phyloP scores from a whole-genome alignment of 2,888 invertebrate genomes.

The Lutraria lutraria region DNA sequence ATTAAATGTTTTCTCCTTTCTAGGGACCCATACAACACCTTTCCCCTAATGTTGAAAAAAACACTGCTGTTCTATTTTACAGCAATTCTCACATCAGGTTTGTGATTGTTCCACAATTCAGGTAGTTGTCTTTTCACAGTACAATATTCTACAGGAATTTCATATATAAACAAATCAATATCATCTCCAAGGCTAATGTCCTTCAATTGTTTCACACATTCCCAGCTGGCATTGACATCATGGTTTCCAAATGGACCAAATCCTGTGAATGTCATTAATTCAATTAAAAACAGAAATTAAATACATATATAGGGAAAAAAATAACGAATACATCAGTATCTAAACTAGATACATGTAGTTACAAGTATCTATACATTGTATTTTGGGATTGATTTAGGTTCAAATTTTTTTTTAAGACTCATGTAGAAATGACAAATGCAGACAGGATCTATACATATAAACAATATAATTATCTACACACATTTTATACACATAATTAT shows the following conservation, averaged over 20 bases:
- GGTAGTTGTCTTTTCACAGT: slow-evolving; percentile 90
- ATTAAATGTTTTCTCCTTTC: too few relatives aligned
- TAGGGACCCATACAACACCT: too few relatives aligned
- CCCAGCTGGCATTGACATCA: slow-evolving; percentile 93
- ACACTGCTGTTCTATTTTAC: too few relatives aligned
- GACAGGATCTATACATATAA: not conserved
- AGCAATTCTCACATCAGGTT: slow-evolving; percentile 89
- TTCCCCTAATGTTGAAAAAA: too few relatives aligned
- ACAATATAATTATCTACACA: too few relatives aligned
- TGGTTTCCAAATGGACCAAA: slow-evolving; percentile 93
- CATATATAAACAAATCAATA: slow-evolving; percentile 81
- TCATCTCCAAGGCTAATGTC: slow-evolving; percentile 81
- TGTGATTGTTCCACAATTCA: slow-evolving; percentile 90
- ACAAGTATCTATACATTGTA: too few relatives aligned
- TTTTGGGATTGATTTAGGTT: too few relatives aligned
- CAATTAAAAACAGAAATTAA: not conserved
- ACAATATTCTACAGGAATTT: slow-evolving; percentile 89
- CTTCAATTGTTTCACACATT: slow-evolving; percentile 90
- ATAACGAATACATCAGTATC: not conserved
- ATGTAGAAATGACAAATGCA: too few relatives aligned
- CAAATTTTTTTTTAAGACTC: too few relatives aligned
- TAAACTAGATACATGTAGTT: not conserved
- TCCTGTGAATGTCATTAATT: slow-evolving; percentile 87
- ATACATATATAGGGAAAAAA: not conserved
- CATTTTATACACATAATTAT: too few relatives aligned